These are phyloP conservation scores for Clinocottus analis DNA, from an alignment of 2,113 vertebrate genomes.

Conservation along the genomic window DNA sequence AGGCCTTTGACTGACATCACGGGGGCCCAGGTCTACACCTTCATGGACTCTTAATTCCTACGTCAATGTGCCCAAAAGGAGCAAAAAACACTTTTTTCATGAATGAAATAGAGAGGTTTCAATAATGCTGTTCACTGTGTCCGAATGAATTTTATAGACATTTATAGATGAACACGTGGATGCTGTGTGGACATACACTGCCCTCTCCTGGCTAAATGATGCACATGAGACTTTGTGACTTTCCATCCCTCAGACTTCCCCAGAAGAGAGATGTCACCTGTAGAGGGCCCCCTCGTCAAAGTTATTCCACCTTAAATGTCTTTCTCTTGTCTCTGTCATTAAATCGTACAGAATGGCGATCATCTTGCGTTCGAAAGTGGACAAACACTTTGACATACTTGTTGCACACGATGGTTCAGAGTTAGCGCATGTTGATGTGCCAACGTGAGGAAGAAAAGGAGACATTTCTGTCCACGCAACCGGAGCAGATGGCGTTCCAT, in stretches of 20 bases:
- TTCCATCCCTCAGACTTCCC: not conserved
- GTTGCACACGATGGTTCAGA: slow-evolving; percentile 18
- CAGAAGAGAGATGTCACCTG: slow-evolving; percentile 25
- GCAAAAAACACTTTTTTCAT: not conserved
- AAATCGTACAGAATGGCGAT: not conserved
- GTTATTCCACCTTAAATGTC: slow-evolving; percentile 23
- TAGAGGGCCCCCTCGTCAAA: slow-evolving; percentile 63
- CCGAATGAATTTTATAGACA: not conserved
- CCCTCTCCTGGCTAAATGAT: slow-evolving; percentile 63
- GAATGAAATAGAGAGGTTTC: not conserved
- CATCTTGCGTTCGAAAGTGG: not conserved
- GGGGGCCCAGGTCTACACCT: not conserved
- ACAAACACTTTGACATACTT: not conserved
- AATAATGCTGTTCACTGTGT: not conserved
- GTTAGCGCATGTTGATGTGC: slow-evolving; percentile 25
- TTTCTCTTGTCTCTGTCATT: not conserved
- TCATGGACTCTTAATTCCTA: not conserved
- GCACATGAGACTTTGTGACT: not conserved
- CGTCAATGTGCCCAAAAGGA: not conserved
- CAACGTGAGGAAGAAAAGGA: slow-evolving; percentile 23
- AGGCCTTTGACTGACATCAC: not conserved
- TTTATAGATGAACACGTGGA: not conserved
- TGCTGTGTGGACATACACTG: slow-evolving; percentile 31
- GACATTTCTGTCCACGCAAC: slow-evolving; percentile 11
- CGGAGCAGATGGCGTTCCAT: slow-evolving; percentile 70